Base-by-base conservation (phyloP, 2,888 invertebrate genomes). In the Petrolisthes cinctipes region DNA sequence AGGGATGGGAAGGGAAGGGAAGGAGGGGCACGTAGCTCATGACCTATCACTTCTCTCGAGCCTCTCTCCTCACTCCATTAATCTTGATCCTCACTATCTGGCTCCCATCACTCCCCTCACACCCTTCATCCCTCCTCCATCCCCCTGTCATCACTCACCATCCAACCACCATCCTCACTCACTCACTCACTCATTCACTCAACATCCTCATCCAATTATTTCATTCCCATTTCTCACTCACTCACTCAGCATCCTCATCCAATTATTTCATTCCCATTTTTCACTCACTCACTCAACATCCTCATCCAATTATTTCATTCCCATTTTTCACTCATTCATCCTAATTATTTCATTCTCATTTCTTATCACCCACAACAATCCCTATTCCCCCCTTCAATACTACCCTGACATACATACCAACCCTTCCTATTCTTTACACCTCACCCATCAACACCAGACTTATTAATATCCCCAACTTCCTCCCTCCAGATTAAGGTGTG, bases 11-110 rank as follows among this genome's bases (percentile, higher is more conserved):
- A 37, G 66, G n/a, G n/a, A n/a, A n/a, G n/a, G 57, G 82, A 78
- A 84, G 78, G 84, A 84, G 84, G 84, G 56, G 61, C 78, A 78
- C 73, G 78, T 51, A 61, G 84, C 81, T 85, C 85, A 85, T 85
- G 85, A 81, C 85, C 85, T 81, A 81, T 85, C 81, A 85, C 73
- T 57, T 81, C 85, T 57, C 51, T 81, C 85, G 56, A 71, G 79
- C 78, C 84, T 85, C 73, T 85, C 80, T 80, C 80, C 54, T 73
- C 73, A n/a, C 61, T n/a, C 71, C 85, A 85, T 85, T 81, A 71
- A 85, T 85, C 85, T 85, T 81, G 56, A 23, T 85, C 85, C 79
- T 68, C 56, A 53, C 71, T 6, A 68, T 85, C 81, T 85, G 37
- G 57, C 51, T 57, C 23, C 9, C 53, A 17, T n/a, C 56, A 53